phyloP scores from a whole-genome alignment of 2,888 invertebrate genomes.

The Ennomos fuscantarius region DNA sequence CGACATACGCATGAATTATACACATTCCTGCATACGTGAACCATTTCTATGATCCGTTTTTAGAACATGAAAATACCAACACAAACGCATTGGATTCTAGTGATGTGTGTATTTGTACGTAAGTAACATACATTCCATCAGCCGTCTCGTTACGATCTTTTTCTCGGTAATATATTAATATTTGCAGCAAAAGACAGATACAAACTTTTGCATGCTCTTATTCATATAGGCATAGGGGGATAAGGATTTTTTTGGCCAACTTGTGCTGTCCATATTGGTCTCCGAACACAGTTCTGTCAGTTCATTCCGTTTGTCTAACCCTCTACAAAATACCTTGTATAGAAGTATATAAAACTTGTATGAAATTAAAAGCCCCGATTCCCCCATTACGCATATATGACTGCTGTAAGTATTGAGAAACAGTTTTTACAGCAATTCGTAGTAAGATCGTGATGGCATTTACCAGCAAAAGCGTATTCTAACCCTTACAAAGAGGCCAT shows the following conservation, averaged over 20 bases:
- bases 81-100: constrained; percentile 40
- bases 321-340: no score
- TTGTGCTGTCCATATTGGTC: no score
- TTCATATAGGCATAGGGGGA: not conserved
- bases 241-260: no score
- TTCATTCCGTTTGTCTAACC: no score
- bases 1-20: constrained; percentile 17
- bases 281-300: no score
- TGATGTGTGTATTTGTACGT: constrained; percentile 22
- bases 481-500: constrained; percentile 66
- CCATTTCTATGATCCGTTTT: constrained; percentile 50
- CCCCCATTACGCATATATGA: no score
- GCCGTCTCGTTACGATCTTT: constrained; percentile 23
- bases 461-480: constrained; percentile 59
- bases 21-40: constrained; percentile 34
- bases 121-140: constrained; percentile 32
- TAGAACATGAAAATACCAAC: constrained; percentile 53
- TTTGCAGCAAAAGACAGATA: constrained; percentile 24
- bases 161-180: constrained; percentile 30
- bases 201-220: constrained; percentile 9
- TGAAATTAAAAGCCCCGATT: no score
- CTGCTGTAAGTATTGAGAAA: constrained; percentile 11
- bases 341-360: no score
- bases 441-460: constrained; percentile 74
- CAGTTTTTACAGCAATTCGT: constrained; percentile 59